A percentile compares a stretch with the other conserved stretches of the same genome.
These are phyloP conservation scores for Allophyes oxyacanthae DNA, from an alignment of 2,888 invertebrate genomes.

Conservation along the genomic window DNA sequence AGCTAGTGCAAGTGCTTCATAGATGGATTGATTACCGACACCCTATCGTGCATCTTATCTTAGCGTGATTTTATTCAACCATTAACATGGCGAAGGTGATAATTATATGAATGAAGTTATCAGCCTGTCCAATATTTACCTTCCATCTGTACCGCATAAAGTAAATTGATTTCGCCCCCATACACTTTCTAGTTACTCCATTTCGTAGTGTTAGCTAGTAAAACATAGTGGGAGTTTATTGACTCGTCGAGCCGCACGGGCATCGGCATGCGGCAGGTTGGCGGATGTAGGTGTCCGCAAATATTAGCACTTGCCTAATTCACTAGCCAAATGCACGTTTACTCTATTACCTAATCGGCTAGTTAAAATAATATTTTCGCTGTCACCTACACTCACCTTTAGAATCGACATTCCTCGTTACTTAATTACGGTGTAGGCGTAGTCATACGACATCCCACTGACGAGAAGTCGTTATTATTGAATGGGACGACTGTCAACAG, in stretches of 20 bases:
- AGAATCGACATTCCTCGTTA: slow-evolving; percentile 64
- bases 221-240: slow-evolving; percentile 78
- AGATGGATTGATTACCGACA: too few relatives aligned
- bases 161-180: slow-evolving; percentile 45
- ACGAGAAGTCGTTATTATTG: slow-evolving; percentile 64
- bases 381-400: slow-evolving; percentile 69
- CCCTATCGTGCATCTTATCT: slow-evolving; percentile 1
- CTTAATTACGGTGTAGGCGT: slow-evolving; percentile 70
- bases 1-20: too few relatives aligned
- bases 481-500: slow-evolving; percentile 66
- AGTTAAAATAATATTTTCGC: slow-evolving; percentile 68
- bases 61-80: background rate
- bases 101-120: slow-evolving; percentile 20
- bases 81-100: slow-evolving; percentile 3
- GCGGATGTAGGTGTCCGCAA: slow-evolving; percentile 87
- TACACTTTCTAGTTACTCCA: slow-evolving; percentile 59
- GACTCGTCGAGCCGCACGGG: slow-evolving; percentile 66
- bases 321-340: slow-evolving; percentile 73
- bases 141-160: slow-evolving; percentile 18
- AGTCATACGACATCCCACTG: slow-evolving; percentile 66
- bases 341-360: slow-evolving; percentile 78
- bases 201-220: slow-evolving; percentile 56
- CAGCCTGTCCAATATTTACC: slow-evolving; percentile 26
- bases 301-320: slow-evolving; percentile 85
- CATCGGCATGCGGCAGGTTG: slow-evolving; percentile 76